A percentile compares a stretch with the other conserved stretches of the same genome.
Conservation (phyloP, 1,140 invertebrate species). For the Triops longicaudatus region DNA sequence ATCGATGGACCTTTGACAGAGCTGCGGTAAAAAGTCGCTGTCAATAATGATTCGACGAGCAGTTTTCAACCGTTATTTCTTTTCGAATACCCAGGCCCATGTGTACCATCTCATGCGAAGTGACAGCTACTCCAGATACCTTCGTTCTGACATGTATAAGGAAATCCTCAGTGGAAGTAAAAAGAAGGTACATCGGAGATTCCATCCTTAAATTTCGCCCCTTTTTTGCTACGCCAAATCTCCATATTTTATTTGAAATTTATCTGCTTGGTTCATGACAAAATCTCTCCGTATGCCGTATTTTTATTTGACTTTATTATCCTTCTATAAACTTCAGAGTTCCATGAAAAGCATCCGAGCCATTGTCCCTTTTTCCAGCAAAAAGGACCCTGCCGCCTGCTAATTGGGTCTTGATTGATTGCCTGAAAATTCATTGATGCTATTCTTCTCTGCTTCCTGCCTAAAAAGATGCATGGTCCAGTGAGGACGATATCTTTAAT, state of each 20-base stretch:
- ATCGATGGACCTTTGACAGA: conserved; percentile 94
- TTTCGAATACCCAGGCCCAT: conserved; percentile 64
- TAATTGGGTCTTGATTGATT: conserved; percentile 24
- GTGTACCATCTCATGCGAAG: conserved; percentile 99
- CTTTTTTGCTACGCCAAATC: neutral
- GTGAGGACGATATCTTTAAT: neutral
- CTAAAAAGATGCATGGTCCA: neutral
- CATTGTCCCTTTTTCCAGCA: conserved; percentile 69
- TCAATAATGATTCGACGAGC: no score
- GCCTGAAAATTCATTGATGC: conserved; percentile 28
- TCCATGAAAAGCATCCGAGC: conserved; percentile 78
- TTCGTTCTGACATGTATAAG: conserved; percentile 98
- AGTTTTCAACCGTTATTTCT: conserved; percentile 28
- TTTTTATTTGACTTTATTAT: conserved; percentile 28
- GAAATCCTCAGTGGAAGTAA: conserved; percentile 90
- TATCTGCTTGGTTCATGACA: conserved; percentile 27
- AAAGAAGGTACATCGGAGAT: conserved; percentile 64
- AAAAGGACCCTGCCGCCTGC: conserved; percentile 47
- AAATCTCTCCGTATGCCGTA: neutral
- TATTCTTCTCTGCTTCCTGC: conserved; percentile 12
- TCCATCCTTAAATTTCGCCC: neutral
- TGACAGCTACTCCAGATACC: conserved; percentile 94
- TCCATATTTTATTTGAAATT: conserved; percentile 2
- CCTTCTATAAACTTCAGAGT: conserved; percentile 51
- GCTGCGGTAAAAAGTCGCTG: conserved; percentile 66